Evolutionary conservation across 1,140 invertebrate species (phyloP).

Genomic region (Dendrolimus punctatus): DNA sequence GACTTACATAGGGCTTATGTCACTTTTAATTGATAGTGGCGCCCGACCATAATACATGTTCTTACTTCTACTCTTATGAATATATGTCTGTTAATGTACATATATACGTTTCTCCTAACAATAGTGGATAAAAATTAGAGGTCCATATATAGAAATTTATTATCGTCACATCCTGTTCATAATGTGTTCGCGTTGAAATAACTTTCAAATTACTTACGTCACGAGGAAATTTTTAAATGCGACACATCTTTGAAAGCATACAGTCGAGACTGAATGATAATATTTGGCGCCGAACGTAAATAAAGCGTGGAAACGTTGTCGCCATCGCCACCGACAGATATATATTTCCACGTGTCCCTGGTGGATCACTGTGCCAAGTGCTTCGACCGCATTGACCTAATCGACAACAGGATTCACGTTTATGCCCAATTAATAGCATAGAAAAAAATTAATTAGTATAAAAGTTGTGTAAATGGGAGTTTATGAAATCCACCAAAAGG

Average conservation of each 20-base stretch:
- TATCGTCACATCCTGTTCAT: slow-evolving; percentile 5
- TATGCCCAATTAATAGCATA: too few species aligned
- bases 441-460: too few species aligned
- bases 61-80: too few species aligned
- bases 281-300: slow-evolving; percentile 62
- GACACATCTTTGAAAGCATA: slow-evolving; percentile 36
- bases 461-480: too few species aligned
- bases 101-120: too few species aligned
- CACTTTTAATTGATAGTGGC: too few species aligned
- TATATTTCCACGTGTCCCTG: slow-evolving; percentile 1
- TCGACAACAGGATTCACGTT: too few species aligned
- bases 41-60: too few species aligned
- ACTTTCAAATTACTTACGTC: slow-evolving; percentile 19
- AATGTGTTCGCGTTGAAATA: slow-evolving; percentile 1
- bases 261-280: slow-evolving; percentile 36
- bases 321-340: slow-evolving; percentile 4
- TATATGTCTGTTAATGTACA: too few species aligned
- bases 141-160: not conserved
- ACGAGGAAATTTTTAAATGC: slow-evolving; percentile 18
- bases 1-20: too few species aligned
- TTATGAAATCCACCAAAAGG: too few species aligned
- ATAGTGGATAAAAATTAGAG: not conserved
- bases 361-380: slow-evolving; percentile 7
- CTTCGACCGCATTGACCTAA: not conserved
- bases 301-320: slow-evolving; percentile 31